Conservation (phyloP, 2,113 vertebrate species). For the Calidris pugnax region DNA sequence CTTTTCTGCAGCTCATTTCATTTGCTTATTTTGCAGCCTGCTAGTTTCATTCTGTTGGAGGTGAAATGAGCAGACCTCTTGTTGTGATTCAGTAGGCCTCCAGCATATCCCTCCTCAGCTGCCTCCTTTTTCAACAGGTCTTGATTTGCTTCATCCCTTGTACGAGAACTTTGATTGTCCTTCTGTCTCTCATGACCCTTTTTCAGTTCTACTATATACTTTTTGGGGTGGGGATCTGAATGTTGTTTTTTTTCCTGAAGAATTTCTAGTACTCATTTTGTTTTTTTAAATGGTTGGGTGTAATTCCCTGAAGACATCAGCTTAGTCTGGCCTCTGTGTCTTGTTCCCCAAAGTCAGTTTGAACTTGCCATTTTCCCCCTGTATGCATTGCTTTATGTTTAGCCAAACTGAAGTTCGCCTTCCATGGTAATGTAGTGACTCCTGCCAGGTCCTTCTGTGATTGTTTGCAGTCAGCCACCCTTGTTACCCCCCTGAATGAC, state of each 20-base stretch:
- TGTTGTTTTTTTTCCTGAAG: not conserved
- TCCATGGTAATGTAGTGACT: not conserved
- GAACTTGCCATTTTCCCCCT: not conserved
- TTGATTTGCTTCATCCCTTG: not conserved
- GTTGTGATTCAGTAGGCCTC: not conserved
- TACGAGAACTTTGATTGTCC: not conserved
- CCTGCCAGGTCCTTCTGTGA: not conserved
- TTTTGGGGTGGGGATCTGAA: not conserved
- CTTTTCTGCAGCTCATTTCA: not conserved
- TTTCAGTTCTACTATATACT: not conserved
- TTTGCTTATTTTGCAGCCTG: not conserved
- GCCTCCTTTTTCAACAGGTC: not conserved
- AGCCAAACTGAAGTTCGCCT: not conserved
- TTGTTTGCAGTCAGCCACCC: not conserved
- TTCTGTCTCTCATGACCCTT: not conserved
- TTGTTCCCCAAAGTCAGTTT: not conserved
- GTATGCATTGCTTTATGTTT: not conserved
- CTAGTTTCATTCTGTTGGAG: not conserved
- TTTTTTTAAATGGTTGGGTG: not conserved
- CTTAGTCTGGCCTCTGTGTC: not conserved
- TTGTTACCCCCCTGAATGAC: not conserved
- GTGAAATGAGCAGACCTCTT: not conserved
- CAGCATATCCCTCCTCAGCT: not conserved
- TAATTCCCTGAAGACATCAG: not conserved
- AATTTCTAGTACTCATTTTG: not conserved